Base-by-base conservation (phyloP, 2,888 invertebrate species). In the Rhamnusium bicolor region DNA sequence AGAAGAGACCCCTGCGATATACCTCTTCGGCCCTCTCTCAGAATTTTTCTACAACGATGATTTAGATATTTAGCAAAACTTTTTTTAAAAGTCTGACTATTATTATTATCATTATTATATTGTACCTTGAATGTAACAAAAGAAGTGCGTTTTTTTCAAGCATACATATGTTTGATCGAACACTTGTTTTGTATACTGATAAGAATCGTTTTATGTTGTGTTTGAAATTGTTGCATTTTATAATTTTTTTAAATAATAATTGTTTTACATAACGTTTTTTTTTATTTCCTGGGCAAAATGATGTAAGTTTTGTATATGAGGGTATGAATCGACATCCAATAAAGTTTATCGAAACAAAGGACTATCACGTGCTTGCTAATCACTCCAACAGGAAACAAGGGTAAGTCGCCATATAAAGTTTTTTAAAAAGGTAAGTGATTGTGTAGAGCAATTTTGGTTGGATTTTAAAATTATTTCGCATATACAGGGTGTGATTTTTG, bases 11-110 rank as follows among this genome's bases (percentile, higher is more conserved):
- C 90, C 92, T 73, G 94, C 94, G 47, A 93, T 93, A 65, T 92
- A 94, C 83, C 90, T 96, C 14, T 96, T 96, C 86, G 95, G 95
- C 54, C 95, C 95, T 47, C 89, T 96, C 81, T 91, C 89, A 62
- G 90, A 90, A 79, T 86, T 90, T 71, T 89, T 88, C 61, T 81
- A 79, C 63, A 61, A 54, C 54, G 76, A 73, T 32, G 76, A 76
- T 51, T 19, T 65, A n/a, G 65, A 65, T n/a, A 65, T 65, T 65
- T 65, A 65, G 53, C 65, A 24, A 29, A 21, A 27, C n/a, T 27
- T 49, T 21, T 14, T 27, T 5, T 16, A 14, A 54, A 53, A 65
- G 65, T 65, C 65, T 65, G 65, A 53, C 32, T 65, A 27, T n/a
- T n/a, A n/a, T n/a, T n/a, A n/a, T n/a, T n/a, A n/a, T n/a, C n/a